Evolutionary conservation across 2,888 invertebrate genomes (phyloP).

Genomic region (Synergus umbraculus): DNA sequence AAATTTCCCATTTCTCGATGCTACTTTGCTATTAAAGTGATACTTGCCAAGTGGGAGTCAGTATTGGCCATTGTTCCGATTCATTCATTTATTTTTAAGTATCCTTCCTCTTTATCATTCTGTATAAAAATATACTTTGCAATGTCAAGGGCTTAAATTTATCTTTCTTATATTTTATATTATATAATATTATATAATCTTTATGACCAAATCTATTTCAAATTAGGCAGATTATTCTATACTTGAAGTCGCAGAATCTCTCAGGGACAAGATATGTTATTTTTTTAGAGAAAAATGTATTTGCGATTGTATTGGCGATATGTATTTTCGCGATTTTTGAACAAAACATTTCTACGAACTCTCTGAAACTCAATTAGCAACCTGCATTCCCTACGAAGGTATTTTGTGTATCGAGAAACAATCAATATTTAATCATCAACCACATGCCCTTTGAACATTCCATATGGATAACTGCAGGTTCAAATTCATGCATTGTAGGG

Average conservation of each 20-base stretch:
- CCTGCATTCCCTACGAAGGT: not conserved
- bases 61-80: not conserved
- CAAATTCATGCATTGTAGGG: constrained; percentile 52
- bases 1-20: not conserved
- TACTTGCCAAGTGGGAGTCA: constrained; percentile 28
- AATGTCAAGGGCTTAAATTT: not conserved
- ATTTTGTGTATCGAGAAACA: not conserved
- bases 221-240: no score
- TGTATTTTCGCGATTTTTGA: no score
- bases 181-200: no score
- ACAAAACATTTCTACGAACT: no score
- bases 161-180: not conserved
- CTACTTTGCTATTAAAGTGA: not conserved
- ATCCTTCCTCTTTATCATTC: not conserved
- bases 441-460: constrained; percentile 58
- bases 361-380: not conserved
- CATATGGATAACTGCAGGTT: constrained; percentile 44
- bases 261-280: no score
- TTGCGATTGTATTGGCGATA: no score
- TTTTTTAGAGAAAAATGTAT: no score
- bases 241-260: no score
- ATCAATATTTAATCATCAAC: constrained; percentile 49
- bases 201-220: no score
- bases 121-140: not conserved
- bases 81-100: constrained; percentile 15